A percentile compares a stretch with the other conserved stretches of the same genome.
Conservation (phyloP, 2,113 vertebrate genomes). For the Nyctereutes procyonoides region DNA sequence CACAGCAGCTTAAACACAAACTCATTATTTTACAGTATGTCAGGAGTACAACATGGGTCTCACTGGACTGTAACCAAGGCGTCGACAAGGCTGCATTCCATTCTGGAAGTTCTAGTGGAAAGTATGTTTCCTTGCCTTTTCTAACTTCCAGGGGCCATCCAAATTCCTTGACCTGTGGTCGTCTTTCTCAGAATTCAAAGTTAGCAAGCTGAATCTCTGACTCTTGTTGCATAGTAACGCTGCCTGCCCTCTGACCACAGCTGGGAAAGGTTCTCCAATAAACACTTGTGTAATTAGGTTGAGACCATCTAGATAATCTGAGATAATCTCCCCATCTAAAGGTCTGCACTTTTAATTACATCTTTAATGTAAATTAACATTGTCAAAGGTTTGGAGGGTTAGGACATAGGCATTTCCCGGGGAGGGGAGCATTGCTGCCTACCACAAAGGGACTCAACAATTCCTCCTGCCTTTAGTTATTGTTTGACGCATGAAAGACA, state of each 20-base stretch:
- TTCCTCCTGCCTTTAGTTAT: background rate
- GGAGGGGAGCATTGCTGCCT: background rate
- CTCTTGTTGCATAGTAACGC: background rate
- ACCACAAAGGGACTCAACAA: background rate
- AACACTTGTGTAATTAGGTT: background rate
- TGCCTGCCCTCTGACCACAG: background rate
- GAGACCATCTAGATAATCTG: background rate
- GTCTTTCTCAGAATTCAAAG: background rate
- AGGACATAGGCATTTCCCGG: background rate
- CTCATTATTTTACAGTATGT: background rate
- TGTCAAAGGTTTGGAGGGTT: background rate
- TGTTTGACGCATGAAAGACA: background rate
- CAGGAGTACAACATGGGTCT: background rate
- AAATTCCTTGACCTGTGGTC: background rate
- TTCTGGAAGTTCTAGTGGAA: background rate
- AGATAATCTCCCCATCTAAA: background rate
- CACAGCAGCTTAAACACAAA: background rate
- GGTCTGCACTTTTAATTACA: background rate
- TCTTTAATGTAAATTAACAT: background rate
- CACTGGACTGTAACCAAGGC: background rate
- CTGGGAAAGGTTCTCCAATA: background rate
- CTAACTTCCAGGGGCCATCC: background rate
- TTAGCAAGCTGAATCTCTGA: background rate
- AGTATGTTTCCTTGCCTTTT: slow-evolving; percentile 8
- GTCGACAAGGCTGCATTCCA: background rate